Percentiles rank a stretch among this genome's conserved stretches.
Conservation (phyloP, 2,888 invertebrate genomes). For the Habrosyne pyritoides region DNA sequence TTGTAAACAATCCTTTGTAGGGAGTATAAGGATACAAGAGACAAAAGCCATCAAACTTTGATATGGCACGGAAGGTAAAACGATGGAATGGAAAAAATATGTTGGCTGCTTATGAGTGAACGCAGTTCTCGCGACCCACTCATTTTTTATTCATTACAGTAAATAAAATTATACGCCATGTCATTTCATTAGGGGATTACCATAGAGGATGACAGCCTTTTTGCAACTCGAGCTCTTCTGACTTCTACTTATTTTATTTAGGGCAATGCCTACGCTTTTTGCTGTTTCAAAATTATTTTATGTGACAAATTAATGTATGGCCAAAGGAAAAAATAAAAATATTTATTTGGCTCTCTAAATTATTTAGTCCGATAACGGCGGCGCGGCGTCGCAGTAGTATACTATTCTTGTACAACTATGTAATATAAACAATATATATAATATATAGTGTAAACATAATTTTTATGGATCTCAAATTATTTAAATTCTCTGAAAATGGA, state of each 20-base stretch:
- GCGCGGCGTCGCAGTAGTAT: no score
- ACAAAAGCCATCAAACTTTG: neutral
- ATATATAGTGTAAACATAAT: no score
- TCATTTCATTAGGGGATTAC: constrained; percentile 52
- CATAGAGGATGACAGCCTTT: constrained; percentile 39
- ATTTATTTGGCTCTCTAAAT: no score
- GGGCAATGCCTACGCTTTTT: neutral
- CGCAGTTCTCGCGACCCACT: constrained; percentile 24
- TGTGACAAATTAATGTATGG: neutral
- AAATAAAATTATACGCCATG: constrained; percentile 57
- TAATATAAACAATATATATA: no score
- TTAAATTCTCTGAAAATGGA: no score
- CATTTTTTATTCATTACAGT: constrained; percentile 58
- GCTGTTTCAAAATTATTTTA: neutral
- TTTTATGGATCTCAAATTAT: no score
- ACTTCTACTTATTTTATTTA: neutral
- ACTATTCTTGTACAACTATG: no score
- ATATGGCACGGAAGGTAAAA: neutral
- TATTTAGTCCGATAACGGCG: no score
- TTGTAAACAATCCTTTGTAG: neutral
- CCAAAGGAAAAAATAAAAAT: no score
- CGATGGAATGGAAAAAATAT: neutral
- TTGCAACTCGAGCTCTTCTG: constrained; percentile 12
- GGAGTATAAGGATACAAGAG: neutral
- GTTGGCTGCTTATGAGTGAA: constrained; percentile 9